These are phyloP conservation scores for Papilio polytes DNA, from an alignment of 1,140 invertebrate genomes.

Conservation along the genomic window DNA sequence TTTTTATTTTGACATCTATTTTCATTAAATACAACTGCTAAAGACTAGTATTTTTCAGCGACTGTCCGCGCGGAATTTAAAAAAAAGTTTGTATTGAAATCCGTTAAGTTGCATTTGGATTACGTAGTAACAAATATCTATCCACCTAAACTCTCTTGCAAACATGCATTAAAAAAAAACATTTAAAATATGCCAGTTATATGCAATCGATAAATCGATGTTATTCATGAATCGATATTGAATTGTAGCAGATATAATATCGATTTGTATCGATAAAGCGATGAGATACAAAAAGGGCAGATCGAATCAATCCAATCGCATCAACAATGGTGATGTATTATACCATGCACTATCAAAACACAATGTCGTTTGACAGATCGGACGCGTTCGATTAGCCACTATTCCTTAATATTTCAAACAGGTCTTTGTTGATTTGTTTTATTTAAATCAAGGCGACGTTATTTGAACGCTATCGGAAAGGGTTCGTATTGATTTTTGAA, in stretches of 20 bases:
- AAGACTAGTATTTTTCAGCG: no score
- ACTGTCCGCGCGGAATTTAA: no score
- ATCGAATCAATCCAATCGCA: slow-evolving; percentile 26
- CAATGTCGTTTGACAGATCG: slow-evolving; percentile 78
- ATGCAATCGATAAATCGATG: neutral
- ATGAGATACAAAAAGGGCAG: slow-evolving; percentile 18
- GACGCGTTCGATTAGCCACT: slow-evolving; percentile 61
- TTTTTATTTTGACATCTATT: no score
- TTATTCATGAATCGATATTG: slow-evolving; percentile 25
- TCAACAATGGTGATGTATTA: slow-evolving; percentile 48
- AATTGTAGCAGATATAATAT: slow-evolving; percentile 16
- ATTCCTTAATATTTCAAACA: slow-evolving; percentile 53
- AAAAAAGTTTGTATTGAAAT: no score
- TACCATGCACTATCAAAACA: slow-evolving; percentile 71
- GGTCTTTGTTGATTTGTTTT: slow-evolving; percentile 68
- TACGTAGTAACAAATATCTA: no score
- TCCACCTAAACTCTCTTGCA: no score
- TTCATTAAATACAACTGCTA: no score
- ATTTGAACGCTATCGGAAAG: slow-evolving; percentile 77
- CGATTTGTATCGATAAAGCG: slow-evolving; percentile 25
- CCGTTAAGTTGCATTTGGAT: no score
- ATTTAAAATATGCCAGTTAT: neutral
- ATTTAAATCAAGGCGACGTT: slow-evolving; percentile 69
- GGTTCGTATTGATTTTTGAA: slow-evolving; percentile 79
- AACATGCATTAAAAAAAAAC: neutral